These are phyloP conservation scores for Phortica okadai DNA, from an alignment of 2,888 invertebrate species.

Conservation along the genomic window DNA sequence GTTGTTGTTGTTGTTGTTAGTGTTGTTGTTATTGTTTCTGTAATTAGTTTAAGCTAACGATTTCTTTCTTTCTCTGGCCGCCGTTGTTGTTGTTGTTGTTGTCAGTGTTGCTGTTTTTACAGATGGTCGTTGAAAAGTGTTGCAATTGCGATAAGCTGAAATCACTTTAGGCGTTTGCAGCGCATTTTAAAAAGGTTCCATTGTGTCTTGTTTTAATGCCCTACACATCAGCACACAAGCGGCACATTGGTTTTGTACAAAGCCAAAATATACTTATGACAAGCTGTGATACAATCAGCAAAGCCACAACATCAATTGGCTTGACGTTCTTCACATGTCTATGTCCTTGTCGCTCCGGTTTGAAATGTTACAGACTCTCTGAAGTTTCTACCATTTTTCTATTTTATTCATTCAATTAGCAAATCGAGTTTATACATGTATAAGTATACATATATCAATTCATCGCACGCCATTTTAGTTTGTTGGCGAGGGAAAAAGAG, in stretches of 20 bases:
- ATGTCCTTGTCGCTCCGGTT: too few species aligned
- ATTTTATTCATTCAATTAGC: constrained; percentile 39
- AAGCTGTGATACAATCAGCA: too few species aligned
- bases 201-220: not conserved
- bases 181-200: not conserved
- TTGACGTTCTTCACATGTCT: too few species aligned
- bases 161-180: constrained; percentile 19
- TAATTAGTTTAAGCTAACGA: too few species aligned
- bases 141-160: constrained; percentile 49
- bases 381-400: not conserved
- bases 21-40: not conserved
- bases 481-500: too few species aligned
- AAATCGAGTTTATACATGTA: not conserved
- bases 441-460: constrained; percentile 1
- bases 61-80: not conserved
- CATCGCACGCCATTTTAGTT: too few species aligned
- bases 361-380: too few species aligned
- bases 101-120: not conserved
- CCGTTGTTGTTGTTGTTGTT: not conserved
- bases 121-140: not conserved
- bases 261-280: too few species aligned
- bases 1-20: not conserved
- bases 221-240: too few species aligned
- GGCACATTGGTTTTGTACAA: too few species aligned
- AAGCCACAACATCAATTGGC: too few species aligned